Evolutionary conservation across 2,888 invertebrate genomes (phyloP).

Genomic region (Poecilus cupreus): DNA sequence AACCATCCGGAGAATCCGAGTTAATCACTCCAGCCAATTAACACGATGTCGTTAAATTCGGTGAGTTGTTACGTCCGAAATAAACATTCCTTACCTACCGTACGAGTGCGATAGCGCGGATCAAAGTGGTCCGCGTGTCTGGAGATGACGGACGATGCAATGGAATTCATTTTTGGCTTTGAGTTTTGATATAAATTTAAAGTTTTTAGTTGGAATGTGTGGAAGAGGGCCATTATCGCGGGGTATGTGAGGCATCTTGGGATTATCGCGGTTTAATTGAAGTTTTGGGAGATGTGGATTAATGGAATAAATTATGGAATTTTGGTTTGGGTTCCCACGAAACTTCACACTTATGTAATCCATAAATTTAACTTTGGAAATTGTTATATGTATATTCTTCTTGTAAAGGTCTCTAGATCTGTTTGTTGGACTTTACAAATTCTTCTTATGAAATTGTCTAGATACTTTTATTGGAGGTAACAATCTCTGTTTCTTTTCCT

Average conservation of each 20-base stretch:
- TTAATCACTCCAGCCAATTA: conserved; percentile 22
- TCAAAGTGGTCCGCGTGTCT: neutral
- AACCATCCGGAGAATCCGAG: neutral
- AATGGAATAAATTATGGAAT: neutral
- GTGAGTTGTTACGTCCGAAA: conserved; percentile 32
- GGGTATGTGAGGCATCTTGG: neutral
- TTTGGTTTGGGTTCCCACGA: neutral
- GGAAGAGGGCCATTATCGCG: neutral
- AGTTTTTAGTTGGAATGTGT: neutral
- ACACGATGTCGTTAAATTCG: conserved; percentile 41
- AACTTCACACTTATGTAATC: neutral
- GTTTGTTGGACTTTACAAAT: too few species aligned
- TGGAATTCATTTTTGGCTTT: neutral
- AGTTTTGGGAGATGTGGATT: neutral
- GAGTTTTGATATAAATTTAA: neutral
- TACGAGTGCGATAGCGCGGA: neutral
- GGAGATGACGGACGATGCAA: neutral
- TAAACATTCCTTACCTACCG: conserved; percentile 49
- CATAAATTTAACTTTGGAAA: too few species aligned
- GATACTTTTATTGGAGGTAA: too few species aligned
- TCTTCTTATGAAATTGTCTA: too few species aligned
- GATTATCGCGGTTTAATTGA: neutral
- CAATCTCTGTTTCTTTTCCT: too few species aligned
- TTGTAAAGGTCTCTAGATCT: too few species aligned
- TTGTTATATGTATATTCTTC: too few species aligned